Base-by-base conservation (phyloP, 1,140 invertebrate genomes). In the Rhizoglyphus robini region DNA sequence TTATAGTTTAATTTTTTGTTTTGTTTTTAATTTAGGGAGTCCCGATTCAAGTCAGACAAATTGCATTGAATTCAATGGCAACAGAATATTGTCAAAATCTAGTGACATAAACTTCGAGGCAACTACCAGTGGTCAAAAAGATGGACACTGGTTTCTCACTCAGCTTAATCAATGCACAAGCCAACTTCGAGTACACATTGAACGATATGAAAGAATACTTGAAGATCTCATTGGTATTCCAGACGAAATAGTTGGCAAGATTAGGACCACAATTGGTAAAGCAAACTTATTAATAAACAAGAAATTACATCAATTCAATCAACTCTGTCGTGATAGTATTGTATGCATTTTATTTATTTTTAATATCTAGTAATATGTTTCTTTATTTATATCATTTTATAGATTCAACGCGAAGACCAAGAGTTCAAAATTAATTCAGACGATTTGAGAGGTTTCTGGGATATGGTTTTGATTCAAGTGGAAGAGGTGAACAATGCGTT, bases 401-500 rank as follows among this genome's bases (percentile, higher is more conserved):
- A 84, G 77, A 84, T 83, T 74, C 82, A 86, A 73, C 76, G 81
- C 18, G 80, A 80, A 51, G 84, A 84, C 58, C 89, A 91, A 73
- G 83, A 84, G 67, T 92, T 91, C 74, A 86, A 87, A 38, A 93
- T 90, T 2, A 93, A 88, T 3, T 79, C 82, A 70, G 84, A 88
- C 70, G 93, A 96, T 76, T 79, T 96, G 62, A 88, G 87, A 71
- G 93, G 93, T 20, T 96, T 96, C 77, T 96, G 92, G 92, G 93
- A 96, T 75, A 93, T 96, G 89, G 88, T 96, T 5, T 84, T 84
- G 74, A 81, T 96, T 49, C 93, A 96, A 77, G 84, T 92, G 5
- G 82, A 84, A 34, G 85, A 89, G 75, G 81, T 91, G 20, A 82
- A 90, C 73, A 80, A 83, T 5, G 78, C 88, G 65, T 93, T 90